These are phyloP conservation scores for Pan paniscus DNA, from an alignment of 2,113 vertebrate species.

Conservation along the genomic window DNA sequence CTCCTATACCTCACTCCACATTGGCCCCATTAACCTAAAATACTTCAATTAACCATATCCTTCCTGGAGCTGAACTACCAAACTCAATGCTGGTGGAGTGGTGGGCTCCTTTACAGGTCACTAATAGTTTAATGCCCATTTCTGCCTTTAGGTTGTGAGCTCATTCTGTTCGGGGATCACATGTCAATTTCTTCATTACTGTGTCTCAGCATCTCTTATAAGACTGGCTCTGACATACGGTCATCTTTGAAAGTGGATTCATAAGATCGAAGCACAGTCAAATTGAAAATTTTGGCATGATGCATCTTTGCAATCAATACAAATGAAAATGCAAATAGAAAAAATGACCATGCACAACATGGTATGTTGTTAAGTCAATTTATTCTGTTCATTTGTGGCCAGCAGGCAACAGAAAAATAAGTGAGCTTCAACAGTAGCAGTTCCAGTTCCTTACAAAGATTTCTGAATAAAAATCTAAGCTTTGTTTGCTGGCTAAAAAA, in stretches of 20 bases:
- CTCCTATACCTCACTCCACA: background rate
- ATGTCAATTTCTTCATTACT: background rate
- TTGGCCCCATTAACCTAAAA: too few species aligned
- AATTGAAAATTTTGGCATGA: background rate
- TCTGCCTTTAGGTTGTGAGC: too few species aligned
- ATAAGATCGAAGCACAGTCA: background rate
- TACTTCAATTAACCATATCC: too few species aligned
- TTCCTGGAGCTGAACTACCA: background rate
- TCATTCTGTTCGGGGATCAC: too few species aligned
- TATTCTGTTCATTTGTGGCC: background rate
- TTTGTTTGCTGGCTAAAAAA: background rate
- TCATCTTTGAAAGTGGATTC: background rate
- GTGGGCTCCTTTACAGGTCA: fast-evolving
- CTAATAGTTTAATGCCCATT: fast-evolving
- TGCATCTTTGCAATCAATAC: background rate
- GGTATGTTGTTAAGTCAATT: too few species aligned
- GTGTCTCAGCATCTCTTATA: background rate
- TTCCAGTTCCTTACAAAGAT: background rate
- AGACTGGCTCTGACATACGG: too few species aligned
- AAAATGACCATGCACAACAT: fast-evolving
- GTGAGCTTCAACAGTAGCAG: background rate
- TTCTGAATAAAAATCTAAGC: background rate
- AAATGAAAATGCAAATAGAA: background rate
- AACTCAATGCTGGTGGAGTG: fast-evolving
- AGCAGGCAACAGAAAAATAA: background rate